These are phyloP conservation scores for Drosophila orena DNA, from an alignment of 1,140 invertebrate species.

Conservation along the genomic window DNA sequence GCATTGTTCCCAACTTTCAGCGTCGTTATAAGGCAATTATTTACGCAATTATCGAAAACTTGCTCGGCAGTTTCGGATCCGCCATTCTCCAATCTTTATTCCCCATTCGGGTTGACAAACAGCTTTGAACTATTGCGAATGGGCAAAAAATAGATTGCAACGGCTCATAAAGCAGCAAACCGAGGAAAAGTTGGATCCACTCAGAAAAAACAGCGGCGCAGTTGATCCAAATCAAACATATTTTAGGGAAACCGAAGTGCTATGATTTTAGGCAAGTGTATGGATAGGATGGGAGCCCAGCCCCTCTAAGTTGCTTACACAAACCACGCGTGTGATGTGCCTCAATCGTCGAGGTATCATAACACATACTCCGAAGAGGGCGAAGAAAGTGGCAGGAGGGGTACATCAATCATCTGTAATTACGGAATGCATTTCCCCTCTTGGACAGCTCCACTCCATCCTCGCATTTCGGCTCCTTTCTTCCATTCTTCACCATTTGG, in stretches of 20 bases:
- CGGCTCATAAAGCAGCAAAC: constrained; percentile 53
- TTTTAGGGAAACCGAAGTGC: no score
- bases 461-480: constrained; percentile 37
- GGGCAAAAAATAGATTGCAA: constrained; percentile 20
- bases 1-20: constrained; percentile 24
- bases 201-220: neutral
- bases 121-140: constrained; percentile 33
- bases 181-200: constrained; percentile 15
- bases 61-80: neutral
- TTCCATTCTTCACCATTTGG: constrained; percentile 20
- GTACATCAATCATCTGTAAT: constrained; percentile 79
- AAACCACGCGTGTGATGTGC: constrained; percentile 69
- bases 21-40: constrained; percentile 25
- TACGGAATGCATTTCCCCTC: constrained; percentile 52
- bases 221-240: no score
- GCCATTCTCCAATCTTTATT: constrained; percentile 9
- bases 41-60: constrained; percentile 31
- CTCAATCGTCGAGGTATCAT: constrained; percentile 56
- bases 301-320: constrained; percentile 51
- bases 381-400: constrained; percentile 45
- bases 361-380: constrained; percentile 33
- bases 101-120: constrained; percentile 32
- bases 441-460: constrained; percentile 13
- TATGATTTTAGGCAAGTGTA: neutral
- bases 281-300: neutral